These are phyloP conservation scores for Microcebus murinus DNA, from an alignment of 2,113 vertebrate species.

Conservation along the genomic window DNA sequence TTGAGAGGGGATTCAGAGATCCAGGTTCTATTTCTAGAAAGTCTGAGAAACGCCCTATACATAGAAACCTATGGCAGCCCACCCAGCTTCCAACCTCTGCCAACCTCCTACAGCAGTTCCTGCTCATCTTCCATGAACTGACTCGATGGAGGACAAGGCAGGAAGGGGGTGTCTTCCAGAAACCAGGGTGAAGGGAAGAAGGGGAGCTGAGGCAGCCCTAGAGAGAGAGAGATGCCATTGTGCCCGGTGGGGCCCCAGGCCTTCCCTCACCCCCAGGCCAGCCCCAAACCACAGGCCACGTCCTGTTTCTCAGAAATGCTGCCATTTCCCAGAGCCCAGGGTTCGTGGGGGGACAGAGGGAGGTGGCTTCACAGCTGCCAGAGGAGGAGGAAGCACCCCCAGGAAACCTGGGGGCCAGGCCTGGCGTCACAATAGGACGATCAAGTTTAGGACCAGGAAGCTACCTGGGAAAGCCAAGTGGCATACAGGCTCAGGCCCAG, in stretches of 20 bases:
- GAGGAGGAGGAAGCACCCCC: background rate
- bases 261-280: conserved; percentile 52
- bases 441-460: background rate
- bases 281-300: conserved; percentile 50
- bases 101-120: background rate
- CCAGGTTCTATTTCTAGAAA: background rate
- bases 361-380: background rate
- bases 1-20: background rate
- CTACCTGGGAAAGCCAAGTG: background rate
- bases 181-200: background rate
- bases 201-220: background rate
- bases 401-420: conserved; percentile 19
- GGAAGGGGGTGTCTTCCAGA: background rate
- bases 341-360: background rate
- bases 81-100: background rate
- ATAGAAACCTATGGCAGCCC: background rate
- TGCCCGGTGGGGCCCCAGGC: conserved; percentile 38
- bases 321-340: conserved; percentile 57
- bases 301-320: conserved; percentile 71
- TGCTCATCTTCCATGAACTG: background rate
- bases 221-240: conserved; percentile 56
- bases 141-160: background rate
- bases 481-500: background rate
- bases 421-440: background rate
- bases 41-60: background rate